Conservation (phyloP, 2,888 invertebrate genomes). For the Sabatieria punctata region DNA sequence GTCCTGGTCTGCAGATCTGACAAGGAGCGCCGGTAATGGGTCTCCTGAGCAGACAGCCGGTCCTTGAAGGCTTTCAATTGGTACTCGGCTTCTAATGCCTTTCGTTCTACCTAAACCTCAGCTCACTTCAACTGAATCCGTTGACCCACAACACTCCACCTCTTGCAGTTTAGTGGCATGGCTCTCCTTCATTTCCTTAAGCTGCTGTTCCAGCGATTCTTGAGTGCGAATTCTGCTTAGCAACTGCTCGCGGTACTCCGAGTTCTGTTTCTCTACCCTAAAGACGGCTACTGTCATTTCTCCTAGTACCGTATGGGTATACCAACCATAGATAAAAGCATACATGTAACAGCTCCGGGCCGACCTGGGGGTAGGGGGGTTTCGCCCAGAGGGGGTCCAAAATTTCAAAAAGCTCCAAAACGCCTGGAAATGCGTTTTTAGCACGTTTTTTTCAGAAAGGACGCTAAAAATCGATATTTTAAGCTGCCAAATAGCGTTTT, state of each 20-base stretch:
- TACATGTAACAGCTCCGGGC: no score
- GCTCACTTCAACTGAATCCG: no score
- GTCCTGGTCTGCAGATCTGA: slow-evolving; percentile 9
- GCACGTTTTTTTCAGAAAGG: no score
- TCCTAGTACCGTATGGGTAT: no score
- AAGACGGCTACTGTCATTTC: no score
- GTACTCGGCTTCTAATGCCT: slow-evolving; percentile 16
- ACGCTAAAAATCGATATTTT: no score
- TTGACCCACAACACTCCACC: neutral
- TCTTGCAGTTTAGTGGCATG: neutral
- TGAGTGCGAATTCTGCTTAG: slow-evolving; percentile 15
- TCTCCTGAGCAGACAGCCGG: slow-evolving; percentile 17
- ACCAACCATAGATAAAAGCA: no score
- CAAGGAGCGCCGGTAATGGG: slow-evolving; percentile 16
- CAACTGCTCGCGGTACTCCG: slow-evolving; percentile 20
- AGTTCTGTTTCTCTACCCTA: slow-evolving; percentile 19
- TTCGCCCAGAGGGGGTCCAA: no score
- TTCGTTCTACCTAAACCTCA: slow-evolving; percentile 10
- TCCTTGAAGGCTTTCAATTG: slow-evolving; percentile 17
- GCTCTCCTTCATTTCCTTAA: slow-evolving; percentile 8
- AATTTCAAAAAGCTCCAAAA: no score
- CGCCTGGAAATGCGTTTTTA: no score
- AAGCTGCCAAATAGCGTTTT: no score
- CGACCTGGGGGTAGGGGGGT: no score
- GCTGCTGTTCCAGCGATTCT: slow-evolving; percentile 15